Conservation (phyloP, 30 jellyfish, hydroid and myxozoan genomes). For the Turritopsis dohrnii region DNA sequence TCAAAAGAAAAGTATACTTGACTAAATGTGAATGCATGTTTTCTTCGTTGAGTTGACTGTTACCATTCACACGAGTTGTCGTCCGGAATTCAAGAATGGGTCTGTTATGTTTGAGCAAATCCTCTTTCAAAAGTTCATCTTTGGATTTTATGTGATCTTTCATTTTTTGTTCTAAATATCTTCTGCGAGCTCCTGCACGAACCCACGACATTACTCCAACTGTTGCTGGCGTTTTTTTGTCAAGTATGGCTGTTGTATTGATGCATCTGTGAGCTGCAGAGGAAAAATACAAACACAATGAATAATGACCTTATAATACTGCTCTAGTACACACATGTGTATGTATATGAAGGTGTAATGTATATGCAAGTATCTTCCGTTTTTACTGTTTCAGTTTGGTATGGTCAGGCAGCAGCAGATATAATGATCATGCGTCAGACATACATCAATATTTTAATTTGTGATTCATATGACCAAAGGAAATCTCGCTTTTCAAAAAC, state of each 20-base stretch:
- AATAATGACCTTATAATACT: not conserved
- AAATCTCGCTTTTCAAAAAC: too few species aligned
- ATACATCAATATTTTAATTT: too few species aligned
- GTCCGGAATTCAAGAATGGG: constrained; percentile 26
- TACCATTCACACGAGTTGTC: not conserved
- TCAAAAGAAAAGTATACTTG: not conserved
- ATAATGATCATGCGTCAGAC: not conserved
- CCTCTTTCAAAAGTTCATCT: constrained; percentile 31
- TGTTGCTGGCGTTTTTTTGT: constrained; percentile 63
- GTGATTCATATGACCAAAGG: too few species aligned
- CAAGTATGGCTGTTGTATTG: constrained; percentile 27
- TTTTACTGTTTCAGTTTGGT: too few species aligned
- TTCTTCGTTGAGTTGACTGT: constrained; percentile 8
- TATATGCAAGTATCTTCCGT: too few species aligned
- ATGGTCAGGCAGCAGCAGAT: too few species aligned
- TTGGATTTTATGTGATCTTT: constrained; percentile 46
- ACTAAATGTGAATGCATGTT: constrained; percentile 11
- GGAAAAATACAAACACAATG: not conserved
- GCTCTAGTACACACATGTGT: too few species aligned
- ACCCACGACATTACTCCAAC: constrained; percentile 68
- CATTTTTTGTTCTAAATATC: constrained; percentile 51
- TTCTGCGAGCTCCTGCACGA: constrained; percentile 58
- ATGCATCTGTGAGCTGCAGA: constrained; percentile 28
- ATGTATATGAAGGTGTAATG: too few species aligned
- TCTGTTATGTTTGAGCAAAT: not conserved